These are phyloP conservation scores for Pachyuromys duprasi DNA, from an alignment of 2,797 vertebrate genomes.

Conservation along the genomic window DNA sequence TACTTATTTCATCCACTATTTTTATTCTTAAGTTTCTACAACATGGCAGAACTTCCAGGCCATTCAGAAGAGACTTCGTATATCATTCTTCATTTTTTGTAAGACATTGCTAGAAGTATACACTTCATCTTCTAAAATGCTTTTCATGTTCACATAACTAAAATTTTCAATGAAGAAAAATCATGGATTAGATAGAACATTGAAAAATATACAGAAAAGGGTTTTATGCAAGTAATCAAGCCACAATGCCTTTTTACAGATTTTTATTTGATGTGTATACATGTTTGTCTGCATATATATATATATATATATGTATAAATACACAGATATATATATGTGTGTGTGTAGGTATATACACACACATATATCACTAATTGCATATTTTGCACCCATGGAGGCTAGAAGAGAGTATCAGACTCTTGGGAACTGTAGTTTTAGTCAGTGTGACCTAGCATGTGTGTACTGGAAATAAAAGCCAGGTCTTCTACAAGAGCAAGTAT, in stretches of 20 bases:
- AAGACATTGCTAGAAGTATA: background rate
- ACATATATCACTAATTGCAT: too few species aligned
- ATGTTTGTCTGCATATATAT: background rate
- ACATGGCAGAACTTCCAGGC: background rate
- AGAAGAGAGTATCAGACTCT: background rate
- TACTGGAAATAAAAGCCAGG: background rate
- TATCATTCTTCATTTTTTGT: background rate
- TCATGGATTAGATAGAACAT: background rate
- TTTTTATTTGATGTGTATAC: background rate
- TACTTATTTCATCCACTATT: too few species aligned
- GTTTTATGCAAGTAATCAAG: background rate
- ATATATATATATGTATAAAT: too few species aligned
- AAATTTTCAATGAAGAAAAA: background rate
- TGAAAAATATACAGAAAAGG: background rate
- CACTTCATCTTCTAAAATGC: background rate
- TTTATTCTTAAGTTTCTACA: background rate
- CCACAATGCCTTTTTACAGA: background rate
- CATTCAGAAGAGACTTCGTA: background rate
- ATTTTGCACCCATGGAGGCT: too few species aligned
- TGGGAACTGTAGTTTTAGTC: background rate
- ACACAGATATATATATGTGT: too few species aligned
- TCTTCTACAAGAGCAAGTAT: too few species aligned
- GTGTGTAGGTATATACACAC: too few species aligned
- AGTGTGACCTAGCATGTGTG: background rate
- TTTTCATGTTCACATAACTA: background rate